phyloP scores from a whole-genome alignment of 1,140 invertebrate genomes.

The Schlechtendalia chinensis region DNA sequence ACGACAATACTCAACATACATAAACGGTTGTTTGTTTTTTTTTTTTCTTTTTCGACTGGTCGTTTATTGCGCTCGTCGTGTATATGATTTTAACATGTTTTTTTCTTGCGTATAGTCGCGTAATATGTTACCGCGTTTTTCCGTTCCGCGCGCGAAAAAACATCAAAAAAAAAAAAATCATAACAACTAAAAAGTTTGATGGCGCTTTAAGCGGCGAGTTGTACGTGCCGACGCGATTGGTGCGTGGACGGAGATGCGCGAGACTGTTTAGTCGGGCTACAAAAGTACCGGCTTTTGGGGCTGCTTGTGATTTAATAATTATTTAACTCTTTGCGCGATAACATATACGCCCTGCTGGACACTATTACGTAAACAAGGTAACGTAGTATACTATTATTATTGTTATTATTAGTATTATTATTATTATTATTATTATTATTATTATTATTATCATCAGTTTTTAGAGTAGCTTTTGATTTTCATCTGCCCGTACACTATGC shows the following conservation, averaged over 20 bases:
- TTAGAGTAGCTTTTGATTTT: too few relatives aligned
- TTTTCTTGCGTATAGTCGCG: too few relatives aligned
- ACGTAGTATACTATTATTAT: not conserved
- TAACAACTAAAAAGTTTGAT: slow-evolving; percentile 6
- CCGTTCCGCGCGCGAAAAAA: not conserved
- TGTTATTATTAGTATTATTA: too few relatives aligned
- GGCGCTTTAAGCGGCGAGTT: slow-evolving; percentile 37
- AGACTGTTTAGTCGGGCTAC: not conserved
- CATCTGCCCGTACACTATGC: too few relatives aligned
- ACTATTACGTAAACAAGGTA: slow-evolving; percentile 8
- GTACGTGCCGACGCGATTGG: slow-evolving; percentile 38
- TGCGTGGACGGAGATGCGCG: slow-evolving; percentile 42
- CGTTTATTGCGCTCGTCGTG: too few relatives aligned
- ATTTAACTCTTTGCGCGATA: slow-evolving; percentile 47
- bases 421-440: not conserved
- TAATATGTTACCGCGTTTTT: not conserved
- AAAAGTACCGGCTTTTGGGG: slow-evolving; percentile 46
- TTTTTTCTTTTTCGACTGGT: too few relatives aligned
- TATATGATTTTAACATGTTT: too few relatives aligned
- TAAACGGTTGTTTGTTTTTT: too few relatives aligned
- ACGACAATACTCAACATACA: too few relatives aligned
- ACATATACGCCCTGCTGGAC: slow-evolving; percentile 33
- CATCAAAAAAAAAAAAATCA: not conserved
- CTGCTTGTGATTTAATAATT: slow-evolving; percentile 47
- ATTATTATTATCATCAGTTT: slow-evolving; percentile 4